Conservation (phyloP, 2,888 invertebrate genomes). For the Pharmacophagus antenor region DNA sequence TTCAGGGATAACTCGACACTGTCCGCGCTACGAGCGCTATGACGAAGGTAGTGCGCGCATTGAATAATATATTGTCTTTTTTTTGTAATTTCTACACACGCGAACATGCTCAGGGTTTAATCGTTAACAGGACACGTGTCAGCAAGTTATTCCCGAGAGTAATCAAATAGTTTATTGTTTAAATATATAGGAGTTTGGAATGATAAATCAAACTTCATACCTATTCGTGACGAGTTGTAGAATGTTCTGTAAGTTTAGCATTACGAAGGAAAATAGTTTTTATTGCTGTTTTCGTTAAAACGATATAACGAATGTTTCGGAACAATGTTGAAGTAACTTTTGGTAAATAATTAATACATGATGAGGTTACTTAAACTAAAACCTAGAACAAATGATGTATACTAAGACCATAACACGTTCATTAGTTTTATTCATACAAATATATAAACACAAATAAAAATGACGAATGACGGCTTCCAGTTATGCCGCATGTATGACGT, state of each 20-base stretch:
- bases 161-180: neutral
- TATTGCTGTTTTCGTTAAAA: too few species aligned
- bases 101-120: constrained; percentile 1
- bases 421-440: neutral
- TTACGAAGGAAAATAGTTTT: too few species aligned
- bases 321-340: too few species aligned
- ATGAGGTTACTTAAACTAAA: too few species aligned
- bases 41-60: constrained; percentile 49
- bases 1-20: constrained; percentile 46
- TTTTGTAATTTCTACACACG: neutral
- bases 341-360: too few species aligned
- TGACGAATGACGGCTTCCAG: neutral
- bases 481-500: neutral
- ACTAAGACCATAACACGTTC: too few species aligned
- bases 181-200: neutral
- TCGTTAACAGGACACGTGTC: too few species aligned
- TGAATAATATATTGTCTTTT: constrained; percentile 42
- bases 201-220: too few species aligned
- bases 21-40: constrained; percentile 41
- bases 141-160: neutral
- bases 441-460: neutral
- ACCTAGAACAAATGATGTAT: too few species aligned
- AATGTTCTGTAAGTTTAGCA: too few species aligned
- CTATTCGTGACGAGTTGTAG: too few species aligned
- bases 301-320: too few species aligned